Evolutionary conservation across 2,113 vertebrate species (phyloP).

Genomic region (Brachirus orientalis): DNA sequence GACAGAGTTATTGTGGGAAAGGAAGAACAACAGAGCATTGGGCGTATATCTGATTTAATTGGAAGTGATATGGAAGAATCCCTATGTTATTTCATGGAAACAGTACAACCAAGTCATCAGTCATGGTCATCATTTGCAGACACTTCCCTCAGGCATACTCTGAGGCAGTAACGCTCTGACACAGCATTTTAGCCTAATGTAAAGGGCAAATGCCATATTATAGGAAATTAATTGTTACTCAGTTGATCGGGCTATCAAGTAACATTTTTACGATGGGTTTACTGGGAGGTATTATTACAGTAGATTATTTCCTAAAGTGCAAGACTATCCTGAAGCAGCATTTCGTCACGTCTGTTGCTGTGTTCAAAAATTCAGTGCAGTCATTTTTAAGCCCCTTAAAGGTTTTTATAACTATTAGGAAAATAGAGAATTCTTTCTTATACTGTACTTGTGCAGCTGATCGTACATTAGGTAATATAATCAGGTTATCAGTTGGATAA

Average conservation of each 20-base stretch:
- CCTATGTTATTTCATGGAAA: constrained; percentile 43
- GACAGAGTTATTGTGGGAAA: constrained; percentile 54
- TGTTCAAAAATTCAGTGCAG: background rate
- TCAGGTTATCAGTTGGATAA: background rate
- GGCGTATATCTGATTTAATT: constrained; percentile 64
- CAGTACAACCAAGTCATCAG: constrained; percentile 51
- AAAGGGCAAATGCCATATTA: constrained; percentile 71
- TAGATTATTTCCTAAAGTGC: constrained; percentile 50
- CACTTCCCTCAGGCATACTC: constrained; percentile 27
- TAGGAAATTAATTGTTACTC: constrained; percentile 53
- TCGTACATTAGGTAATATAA: background rate
- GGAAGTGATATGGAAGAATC: constrained; percentile 50
- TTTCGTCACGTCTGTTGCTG: constrained; percentile 20
- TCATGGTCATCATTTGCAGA: constrained; percentile 40
- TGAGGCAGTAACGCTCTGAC: constrained; percentile 49
- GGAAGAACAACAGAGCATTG: constrained; percentile 40
- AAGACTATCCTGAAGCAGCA: constrained; percentile 40
- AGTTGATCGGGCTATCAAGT: constrained; percentile 59
- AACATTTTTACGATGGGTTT: constrained; percentile 53
- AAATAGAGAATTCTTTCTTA: background rate
- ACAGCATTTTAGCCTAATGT: constrained; percentile 50
- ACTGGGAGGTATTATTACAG: constrained; percentile 30
- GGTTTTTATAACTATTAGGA: no score
- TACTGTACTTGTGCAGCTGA: background rate
- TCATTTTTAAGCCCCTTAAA: background rate